These are phyloP conservation scores for Malurus leucopterus DNA, from an alignment of 2,797 vertebrate species.

Conservation along the genomic window DNA sequence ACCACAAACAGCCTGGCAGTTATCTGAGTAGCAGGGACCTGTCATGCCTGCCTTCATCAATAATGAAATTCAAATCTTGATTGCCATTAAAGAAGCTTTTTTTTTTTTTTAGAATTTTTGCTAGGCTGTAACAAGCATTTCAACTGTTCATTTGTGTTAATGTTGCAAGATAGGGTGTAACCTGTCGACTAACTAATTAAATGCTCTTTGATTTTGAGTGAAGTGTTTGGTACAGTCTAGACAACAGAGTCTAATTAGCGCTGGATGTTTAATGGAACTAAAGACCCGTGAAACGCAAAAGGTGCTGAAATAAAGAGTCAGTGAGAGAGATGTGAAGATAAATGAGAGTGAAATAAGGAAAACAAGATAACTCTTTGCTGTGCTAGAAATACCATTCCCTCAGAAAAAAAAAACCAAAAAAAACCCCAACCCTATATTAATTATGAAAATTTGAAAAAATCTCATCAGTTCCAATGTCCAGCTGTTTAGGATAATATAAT, in stretches of 20 bases:
- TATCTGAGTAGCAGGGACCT: neutral
- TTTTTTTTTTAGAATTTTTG: neutral
- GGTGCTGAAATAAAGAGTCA: conserved; percentile 38
- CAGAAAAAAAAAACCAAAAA: neutral
- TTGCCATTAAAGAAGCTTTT: neutral
- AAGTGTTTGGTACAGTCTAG: conserved; percentile 63
- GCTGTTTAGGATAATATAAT: conserved; percentile 36
- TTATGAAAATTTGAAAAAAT: conserved; percentile 53
- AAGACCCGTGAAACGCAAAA: conserved; percentile 56
- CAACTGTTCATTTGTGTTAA: conserved; percentile 43
- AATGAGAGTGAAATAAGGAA: neutral
- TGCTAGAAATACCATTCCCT: neutral
- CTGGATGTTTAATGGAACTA: conserved; percentile 61
- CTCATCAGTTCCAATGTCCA: conserved; percentile 37
- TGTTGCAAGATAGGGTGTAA: conserved; percentile 47
- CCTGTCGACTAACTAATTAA: conserved; percentile 65
- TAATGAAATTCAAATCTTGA: neutral
- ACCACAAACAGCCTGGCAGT: neutral
- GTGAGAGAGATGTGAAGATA: conserved; percentile 1
- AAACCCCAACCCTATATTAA: neutral
- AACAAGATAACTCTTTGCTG: conserved; percentile 15
- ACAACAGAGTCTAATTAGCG: conserved; percentile 59
- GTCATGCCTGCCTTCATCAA: conserved; percentile 14
- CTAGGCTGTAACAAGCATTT: conserved; percentile 25
- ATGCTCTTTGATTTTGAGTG: conserved; percentile 66